Percentiles rank a stretch among this genome's conserved stretches.
phyloP scores from a whole-genome alignment of 2,888 invertebrate species.

The Athalia cordata region DNA sequence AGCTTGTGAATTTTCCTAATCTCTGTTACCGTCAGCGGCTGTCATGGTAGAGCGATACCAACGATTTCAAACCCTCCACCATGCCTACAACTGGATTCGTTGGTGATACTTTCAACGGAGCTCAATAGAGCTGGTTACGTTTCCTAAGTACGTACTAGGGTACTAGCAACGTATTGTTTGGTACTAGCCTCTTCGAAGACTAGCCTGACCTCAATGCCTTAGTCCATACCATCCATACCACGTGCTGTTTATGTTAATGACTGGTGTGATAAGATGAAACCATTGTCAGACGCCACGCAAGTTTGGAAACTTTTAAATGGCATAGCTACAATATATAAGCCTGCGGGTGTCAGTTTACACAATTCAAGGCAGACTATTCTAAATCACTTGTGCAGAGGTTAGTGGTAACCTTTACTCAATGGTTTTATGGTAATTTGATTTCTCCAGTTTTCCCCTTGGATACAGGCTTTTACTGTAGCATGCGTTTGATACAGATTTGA shows the following conservation, averaged over 20 bases:
- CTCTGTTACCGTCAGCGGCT: no score
- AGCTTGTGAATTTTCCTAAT: no score
- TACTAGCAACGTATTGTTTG: no score
- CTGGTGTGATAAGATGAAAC: background rate
- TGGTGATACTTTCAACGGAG: no score
- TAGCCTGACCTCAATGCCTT: no score
- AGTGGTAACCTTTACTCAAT: slow-evolving; percentile 55
- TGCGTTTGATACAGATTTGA: slow-evolving; percentile 79
- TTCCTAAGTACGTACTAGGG: no score
- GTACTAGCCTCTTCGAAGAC: no score
- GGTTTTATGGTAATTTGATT: slow-evolving; percentile 31
- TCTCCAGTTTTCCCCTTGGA: background rate
- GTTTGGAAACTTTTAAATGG: slow-evolving; percentile 84
- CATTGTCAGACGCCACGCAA: slow-evolving; percentile 74
- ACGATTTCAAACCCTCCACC: no score
- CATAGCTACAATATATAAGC: slow-evolving; percentile 87
- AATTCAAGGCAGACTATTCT: slow-evolving; percentile 78
- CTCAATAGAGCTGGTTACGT: no score
- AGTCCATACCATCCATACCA: background rate
- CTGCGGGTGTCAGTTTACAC: slow-evolving; percentile 77
- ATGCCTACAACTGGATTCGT: no score
- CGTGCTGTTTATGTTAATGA: background rate
- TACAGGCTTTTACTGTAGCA: background rate
- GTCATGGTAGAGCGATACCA: no score
- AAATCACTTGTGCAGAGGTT: slow-evolving; percentile 82